Evolutionary conservation across 2,113 vertebrate genomes (phyloP).

Genomic region (Aleadryas rufinucha): DNA sequence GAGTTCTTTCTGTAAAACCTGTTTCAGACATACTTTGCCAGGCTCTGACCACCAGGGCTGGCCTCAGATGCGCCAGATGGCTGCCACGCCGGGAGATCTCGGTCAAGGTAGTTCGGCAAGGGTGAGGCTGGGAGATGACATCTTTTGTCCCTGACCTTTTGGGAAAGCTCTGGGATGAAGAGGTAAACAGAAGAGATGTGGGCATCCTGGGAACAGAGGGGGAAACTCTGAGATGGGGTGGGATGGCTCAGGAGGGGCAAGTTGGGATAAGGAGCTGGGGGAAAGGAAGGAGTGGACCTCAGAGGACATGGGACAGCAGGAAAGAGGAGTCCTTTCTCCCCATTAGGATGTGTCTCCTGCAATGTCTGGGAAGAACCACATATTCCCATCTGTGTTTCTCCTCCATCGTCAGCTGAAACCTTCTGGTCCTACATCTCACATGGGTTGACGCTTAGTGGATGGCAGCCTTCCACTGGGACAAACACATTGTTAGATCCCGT

Average conservation of each 20-base stretch:
- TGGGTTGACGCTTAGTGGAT: rapidly evolving
- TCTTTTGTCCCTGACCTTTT: neutral
- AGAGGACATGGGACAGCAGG: neutral
- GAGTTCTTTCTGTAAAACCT: neutral
- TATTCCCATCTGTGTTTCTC: neutral
- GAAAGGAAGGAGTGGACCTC: neutral
- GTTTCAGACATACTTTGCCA: neutral
- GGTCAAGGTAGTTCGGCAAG: neutral
- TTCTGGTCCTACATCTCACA: neutral
- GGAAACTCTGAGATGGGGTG: neutral
- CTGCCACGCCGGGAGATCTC: rapidly evolving
- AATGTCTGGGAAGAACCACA: neutral
- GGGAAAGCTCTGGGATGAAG: neutral
- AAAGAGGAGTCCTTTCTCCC: neutral
- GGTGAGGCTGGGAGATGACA: neutral
- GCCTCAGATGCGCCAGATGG: rapidly evolving
- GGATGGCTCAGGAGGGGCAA: neutral
- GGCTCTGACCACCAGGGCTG: neutral
- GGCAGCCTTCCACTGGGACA: neutral
- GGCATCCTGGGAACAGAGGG: neutral
- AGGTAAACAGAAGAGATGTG: neutral
- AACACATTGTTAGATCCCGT: neutral
- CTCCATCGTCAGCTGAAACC: neutral
- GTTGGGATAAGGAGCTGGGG: neutral
- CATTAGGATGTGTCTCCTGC: neutral